These are phyloP conservation scores for Furcula furcula DNA, from an alignment of 2,888 invertebrate species.

Conservation along the genomic window DNA sequence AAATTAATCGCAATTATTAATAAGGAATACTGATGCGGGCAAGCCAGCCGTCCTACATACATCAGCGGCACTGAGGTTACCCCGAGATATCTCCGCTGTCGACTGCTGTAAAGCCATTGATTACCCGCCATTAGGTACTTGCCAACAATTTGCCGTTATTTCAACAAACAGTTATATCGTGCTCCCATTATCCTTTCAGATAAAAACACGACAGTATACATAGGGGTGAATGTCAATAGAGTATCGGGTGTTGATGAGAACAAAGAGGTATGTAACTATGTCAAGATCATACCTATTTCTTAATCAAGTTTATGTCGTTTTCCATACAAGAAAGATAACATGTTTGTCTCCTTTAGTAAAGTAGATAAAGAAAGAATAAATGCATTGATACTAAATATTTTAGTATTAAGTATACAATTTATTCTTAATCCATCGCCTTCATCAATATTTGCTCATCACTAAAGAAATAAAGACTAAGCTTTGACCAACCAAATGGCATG, in stretches of 20 bases:
- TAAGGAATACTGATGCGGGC: neutral
- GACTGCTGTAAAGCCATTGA: slow-evolving; percentile 39
- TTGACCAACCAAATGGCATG: too few relatives aligned
- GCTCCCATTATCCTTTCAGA: slow-evolving; percentile 57
- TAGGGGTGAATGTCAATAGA: slow-evolving; percentile 83
- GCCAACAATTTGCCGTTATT: slow-evolving; percentile 29
- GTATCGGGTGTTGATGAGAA: slow-evolving; percentile 85
- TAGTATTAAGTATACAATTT: too few relatives aligned
- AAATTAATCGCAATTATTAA: neutral
- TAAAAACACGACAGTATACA: slow-evolving; percentile 81
- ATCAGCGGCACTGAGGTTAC: slow-evolving; percentile 14
- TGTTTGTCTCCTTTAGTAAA: too few relatives aligned
- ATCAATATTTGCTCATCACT: too few relatives aligned
- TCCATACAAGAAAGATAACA: too few relatives aligned
- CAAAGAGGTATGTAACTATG: slow-evolving; percentile 75
- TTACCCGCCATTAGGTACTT: slow-evolving; percentile 34
- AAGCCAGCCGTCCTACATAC: neutral
- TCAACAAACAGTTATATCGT: slow-evolving; percentile 16
- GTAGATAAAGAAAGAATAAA: too few relatives aligned
- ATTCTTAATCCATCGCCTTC: too few relatives aligned
- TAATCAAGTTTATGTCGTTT: too few relatives aligned
- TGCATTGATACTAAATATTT: too few relatives aligned
- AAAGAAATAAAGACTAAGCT: too few relatives aligned
- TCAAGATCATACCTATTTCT: neutral
- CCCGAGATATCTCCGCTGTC: slow-evolving; percentile 45